A percentile compares a stretch with the other conserved stretches of the same genome.
Conservation (phyloP, 2,797 vertebrate genomes). For the Bovichtus diacanthus region DNA sequence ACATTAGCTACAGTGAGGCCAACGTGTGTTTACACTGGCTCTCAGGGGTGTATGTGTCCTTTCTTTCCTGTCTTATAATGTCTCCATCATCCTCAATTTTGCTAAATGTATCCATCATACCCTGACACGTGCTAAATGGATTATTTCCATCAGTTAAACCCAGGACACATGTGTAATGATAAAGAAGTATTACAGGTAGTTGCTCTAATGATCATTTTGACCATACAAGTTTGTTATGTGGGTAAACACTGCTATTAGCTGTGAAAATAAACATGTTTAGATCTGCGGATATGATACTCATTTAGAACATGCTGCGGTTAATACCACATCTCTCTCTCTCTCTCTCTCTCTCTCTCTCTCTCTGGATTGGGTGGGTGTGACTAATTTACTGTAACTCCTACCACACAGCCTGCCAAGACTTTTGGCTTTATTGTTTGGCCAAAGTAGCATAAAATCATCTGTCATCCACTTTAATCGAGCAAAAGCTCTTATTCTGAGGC, state of each 20-base stretch:
- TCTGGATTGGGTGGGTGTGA: constrained; percentile 41
- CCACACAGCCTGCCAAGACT: constrained; percentile 47
- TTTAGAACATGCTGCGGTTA: constrained; percentile 43
- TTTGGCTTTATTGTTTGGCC: constrained; percentile 64
- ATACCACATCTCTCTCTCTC: too few relatives aligned
- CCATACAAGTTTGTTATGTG: constrained; percentile 26
- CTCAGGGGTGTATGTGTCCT: background rate
- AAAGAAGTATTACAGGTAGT: constrained; percentile 20
- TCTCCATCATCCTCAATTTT: background rate
- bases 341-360: constrained; percentile 18
- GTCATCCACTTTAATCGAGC: constrained; percentile 62
- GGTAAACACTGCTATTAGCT: constrained; percentile 46
- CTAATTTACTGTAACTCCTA: constrained; percentile 57
- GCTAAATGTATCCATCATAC: constrained; percentile 11
- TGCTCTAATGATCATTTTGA: constrained; percentile 39
- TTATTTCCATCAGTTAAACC: constrained; percentile 12
- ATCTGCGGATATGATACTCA: constrained; percentile 44
- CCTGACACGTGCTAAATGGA: background rate
- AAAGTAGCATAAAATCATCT: constrained; percentile 62
- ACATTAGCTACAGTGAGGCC: background rate
- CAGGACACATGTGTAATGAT: constrained; percentile 10
- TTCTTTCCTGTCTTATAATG: background rate
- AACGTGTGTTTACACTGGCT: background rate
- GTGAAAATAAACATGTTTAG: constrained; percentile 50
- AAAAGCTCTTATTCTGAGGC: constrained; percentile 56